Conservation (phyloP, 2,888 invertebrate genomes). For the Ochropleura leucogaster region DNA sequence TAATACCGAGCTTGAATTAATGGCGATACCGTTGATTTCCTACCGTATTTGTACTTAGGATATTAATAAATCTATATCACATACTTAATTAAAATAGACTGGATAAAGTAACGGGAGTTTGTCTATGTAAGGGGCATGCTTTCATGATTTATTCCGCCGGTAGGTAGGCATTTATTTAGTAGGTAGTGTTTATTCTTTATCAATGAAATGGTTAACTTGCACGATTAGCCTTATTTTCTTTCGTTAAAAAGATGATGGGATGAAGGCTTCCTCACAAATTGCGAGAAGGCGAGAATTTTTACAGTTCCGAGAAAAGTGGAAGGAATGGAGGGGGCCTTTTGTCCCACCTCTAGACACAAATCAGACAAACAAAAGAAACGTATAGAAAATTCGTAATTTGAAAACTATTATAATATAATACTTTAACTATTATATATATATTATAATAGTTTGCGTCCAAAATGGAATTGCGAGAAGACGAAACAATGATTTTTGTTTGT, state of each 20-base stretch:
- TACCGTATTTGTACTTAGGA: conserved; percentile 48
- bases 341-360: neutral
- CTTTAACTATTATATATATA: too few species aligned
- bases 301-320: neutral
- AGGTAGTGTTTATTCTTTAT: neutral
- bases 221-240: neutral
- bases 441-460: neutral
- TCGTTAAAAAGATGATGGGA: neutral
- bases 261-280: neutral
- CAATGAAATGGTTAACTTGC: neutral
- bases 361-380: neutral
- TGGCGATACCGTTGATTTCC: conserved; percentile 44
- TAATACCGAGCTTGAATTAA: conserved; percentile 42
- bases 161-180: neutral
- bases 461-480: neutral
- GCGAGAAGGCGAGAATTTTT: neutral
- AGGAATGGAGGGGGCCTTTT: neutral
- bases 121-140: conserved; percentile 26
- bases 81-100: conserved; percentile 51
- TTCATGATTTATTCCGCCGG: neutral
- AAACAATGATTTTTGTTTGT: neutral
- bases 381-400: neutral
- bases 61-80: conserved; percentile 56
- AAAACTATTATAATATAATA: too few species aligned
- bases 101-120: conserved; percentile 39